phyloP scores from a whole-genome alignment of 2,888 invertebrate species.

The Phengaris alcon region DNA sequence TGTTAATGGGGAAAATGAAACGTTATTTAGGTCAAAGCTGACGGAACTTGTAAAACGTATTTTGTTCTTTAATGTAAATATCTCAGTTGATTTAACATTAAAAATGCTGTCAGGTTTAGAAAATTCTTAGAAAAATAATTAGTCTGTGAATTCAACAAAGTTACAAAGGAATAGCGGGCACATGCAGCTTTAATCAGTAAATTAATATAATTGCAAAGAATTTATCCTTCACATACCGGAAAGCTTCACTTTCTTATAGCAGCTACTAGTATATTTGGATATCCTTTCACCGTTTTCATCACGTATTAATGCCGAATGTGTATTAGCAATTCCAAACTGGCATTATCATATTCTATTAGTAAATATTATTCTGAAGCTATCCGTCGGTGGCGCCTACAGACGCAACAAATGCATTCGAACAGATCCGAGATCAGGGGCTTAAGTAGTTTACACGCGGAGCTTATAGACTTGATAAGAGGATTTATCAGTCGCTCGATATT shows the following conservation, averaged over 20 bases:
- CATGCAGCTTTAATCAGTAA: no score
- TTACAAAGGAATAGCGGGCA: no score
- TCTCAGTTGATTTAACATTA: no score
- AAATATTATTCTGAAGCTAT: slow-evolving; percentile 9
- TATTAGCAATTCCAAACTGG: slow-evolving; percentile 20
- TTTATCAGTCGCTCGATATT: slow-evolving; percentile 20
- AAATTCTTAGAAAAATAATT: no score
- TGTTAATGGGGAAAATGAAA: no score
- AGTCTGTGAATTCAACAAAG: no score
- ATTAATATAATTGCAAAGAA: not conserved
- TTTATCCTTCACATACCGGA: not conserved
- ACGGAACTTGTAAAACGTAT: no score
- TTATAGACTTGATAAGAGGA: slow-evolving; percentile 19
- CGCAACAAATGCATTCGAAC: slow-evolving; percentile 1
- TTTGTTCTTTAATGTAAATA: no score
- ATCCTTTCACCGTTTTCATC: not conserved
- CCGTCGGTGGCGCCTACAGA: not conserved
- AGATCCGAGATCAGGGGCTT: not conserved
- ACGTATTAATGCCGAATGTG: not conserved
- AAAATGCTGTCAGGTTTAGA: no score
- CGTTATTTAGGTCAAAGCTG: no score
- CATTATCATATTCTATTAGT: slow-evolving; percentile 24
- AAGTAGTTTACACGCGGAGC: not conserved
- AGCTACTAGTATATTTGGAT: not conserved
- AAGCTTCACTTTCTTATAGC: not conserved